Conservation (phyloP, 1,140 invertebrate genomes). For the Cheumatopsyche charites region DNA sequence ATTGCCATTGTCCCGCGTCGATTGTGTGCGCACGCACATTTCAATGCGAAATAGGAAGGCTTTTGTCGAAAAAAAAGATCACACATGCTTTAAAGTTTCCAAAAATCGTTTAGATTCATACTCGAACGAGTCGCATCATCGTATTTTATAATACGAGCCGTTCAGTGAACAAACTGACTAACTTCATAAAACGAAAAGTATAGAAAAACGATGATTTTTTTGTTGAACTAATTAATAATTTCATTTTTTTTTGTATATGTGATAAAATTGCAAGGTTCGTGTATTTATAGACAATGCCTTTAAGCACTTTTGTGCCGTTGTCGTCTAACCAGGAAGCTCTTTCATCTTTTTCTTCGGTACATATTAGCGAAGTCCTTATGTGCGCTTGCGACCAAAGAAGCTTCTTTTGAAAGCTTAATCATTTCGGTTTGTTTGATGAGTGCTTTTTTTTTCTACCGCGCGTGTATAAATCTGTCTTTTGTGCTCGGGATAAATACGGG, state of each 20-base stretch:
- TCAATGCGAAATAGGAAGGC: constrained; percentile 39
- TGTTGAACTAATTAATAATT: neutral
- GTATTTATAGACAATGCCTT: constrained; percentile 38
- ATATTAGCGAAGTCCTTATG: constrained; percentile 27
- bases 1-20: constrained; percentile 44
- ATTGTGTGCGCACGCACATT: constrained; percentile 48
- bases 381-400: constrained; percentile 32
- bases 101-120: too few relatives aligned
- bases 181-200: too few relatives aligned
- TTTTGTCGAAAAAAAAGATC: constrained; percentile 30
- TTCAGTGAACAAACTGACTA: neutral
- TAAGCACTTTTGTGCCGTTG: constrained; percentile 29
- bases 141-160: neutral
- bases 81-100: too few relatives aligned
- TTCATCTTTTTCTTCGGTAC: constrained; percentile 21
- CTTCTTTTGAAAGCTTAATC: constrained; percentile 29
- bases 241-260: neutral
- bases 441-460: constrained; percentile 28
- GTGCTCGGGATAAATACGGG: neutral
- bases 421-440: constrained; percentile 44
- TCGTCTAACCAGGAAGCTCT: constrained; percentile 41
- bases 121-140: neutral
- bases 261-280: neutral
- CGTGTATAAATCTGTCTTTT: constrained; percentile 25
- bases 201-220: neutral